These are phyloP conservation scores for Steromphala cineraria DNA, from an alignment of 2,888 invertebrate species.

Conservation along the genomic window DNA sequence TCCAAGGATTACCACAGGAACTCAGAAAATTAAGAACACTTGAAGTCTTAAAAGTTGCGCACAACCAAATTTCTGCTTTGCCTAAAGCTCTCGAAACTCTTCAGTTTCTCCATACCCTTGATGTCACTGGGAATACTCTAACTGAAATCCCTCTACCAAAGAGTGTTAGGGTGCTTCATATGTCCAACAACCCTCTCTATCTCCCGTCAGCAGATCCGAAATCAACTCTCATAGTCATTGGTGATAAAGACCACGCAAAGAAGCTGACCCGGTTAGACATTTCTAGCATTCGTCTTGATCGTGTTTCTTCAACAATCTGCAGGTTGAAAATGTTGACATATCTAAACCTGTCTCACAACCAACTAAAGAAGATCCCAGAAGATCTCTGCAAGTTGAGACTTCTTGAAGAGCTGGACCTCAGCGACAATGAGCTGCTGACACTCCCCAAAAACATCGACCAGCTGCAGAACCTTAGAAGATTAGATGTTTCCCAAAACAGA, in stretches of 20 bases:
- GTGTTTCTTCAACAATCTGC: conserved; percentile 57
- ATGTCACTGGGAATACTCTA: conserved; percentile 64
- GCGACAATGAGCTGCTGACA: conserved; percentile 54
- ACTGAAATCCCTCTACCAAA: conserved; percentile 61
- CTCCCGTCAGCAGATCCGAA: conserved; percentile 55
- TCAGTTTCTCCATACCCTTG: conserved; percentile 59
- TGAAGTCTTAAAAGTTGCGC: conserved; percentile 50
- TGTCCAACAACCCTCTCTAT: conserved; percentile 64
- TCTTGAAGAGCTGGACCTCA: conserved; percentile 61
- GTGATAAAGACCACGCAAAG: conserved; percentile 59
- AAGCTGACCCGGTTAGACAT: conserved; percentile 61
- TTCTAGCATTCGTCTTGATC: conserved; percentile 61
- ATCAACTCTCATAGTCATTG: conserved; percentile 56
- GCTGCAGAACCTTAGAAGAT: conserved; percentile 74
- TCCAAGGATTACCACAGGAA: conserved; percentile 58
- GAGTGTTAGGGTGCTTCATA: conserved; percentile 53
- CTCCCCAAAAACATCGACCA: conserved; percentile 50
- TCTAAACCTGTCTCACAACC: conserved; percentile 63
- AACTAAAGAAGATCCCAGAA: conserved; percentile 58
- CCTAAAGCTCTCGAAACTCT: conserved; percentile 65
- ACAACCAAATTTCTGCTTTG: conserved; percentile 61
- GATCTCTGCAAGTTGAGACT: conserved; percentile 60
- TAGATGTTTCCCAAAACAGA: conserved; percentile 80
- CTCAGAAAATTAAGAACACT: conserved; percentile 56
- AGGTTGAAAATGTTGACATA: conserved; percentile 59